Evolutionary conservation across 2,113 vertebrate species (phyloP), one percentile per base, ranked within the genome.

Genomic region (Colius striatus): DNA sequence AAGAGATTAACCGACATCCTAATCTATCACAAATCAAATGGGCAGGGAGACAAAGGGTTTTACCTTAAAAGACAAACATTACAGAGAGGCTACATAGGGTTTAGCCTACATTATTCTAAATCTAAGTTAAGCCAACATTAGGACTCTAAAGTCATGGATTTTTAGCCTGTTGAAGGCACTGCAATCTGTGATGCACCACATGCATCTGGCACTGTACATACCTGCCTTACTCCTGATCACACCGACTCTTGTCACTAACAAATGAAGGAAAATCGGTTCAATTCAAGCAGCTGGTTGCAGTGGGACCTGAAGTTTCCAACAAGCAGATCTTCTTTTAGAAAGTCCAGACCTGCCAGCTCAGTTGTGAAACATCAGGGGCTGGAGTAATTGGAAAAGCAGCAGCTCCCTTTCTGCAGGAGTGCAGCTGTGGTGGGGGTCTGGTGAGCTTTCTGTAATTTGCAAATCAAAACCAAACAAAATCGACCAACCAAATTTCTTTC

Each of bases 1-100:
- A 77, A 30, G 87, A 95, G 88, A 92, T 96, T 88, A 86, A 63
- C 48, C 4, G 1, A 77, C 79, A 93, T 88, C 88, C 60, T 88
- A 50, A 85, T 84, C 88, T 93, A 26, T 70, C 76, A 90, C 53
- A 77, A 83, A 88, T 92, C 90, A 90, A 66, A 63, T 9, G 10
- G 60, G 43, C 73, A 65, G 63, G 45, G 71, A 88, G 67, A 75
- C 0, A 16, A 62, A 62, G 41, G 11, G 0, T 70, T 30, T 66
- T 47, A 19, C 71, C 62, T 57, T 26, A 20, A 30, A 36, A 87
- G 63, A 41, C 73, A 72, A n/a, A 62, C 62, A 21, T 13, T 47
- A 23, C 50, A 79, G 78, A 30, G 38, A 58, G 71, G 57, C 79
- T 16, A 2, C 79, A 10, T 34, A 48, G 83, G 75, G 62, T 72